These are phyloP conservation scores for Colletes gigas DNA, from an alignment of 1,140 invertebrate genomes.

Conservation along the genomic window DNA sequence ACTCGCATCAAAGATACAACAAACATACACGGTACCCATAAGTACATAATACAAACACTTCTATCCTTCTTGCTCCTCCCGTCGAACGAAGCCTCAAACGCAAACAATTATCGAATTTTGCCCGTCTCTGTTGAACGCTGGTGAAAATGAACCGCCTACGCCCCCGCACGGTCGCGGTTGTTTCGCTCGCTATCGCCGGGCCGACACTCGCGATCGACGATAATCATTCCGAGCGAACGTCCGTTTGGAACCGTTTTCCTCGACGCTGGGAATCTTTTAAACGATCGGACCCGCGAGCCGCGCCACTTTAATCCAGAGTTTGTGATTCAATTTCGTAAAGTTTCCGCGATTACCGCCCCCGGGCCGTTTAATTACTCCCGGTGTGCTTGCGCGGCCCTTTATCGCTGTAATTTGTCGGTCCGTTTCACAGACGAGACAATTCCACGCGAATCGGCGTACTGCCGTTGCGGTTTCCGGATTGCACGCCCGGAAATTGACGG, in stretches of 20 bases:
- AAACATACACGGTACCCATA: no score
- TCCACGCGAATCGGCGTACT: slow-evolving; percentile 34
- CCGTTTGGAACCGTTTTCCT: neutral
- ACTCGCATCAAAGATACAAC: no score
- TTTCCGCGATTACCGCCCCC: slow-evolving; percentile 31
- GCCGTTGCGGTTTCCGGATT: slow-evolving; percentile 56
- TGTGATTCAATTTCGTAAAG: slow-evolving; percentile 43
- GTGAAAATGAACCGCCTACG: no score
- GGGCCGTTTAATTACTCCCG: slow-evolving; percentile 47
- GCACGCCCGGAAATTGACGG: slow-evolving; percentile 58
- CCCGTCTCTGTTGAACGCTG: no score
- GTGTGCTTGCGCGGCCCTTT: slow-evolving; percentile 23
- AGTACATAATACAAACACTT: no score
- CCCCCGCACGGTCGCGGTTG: neutral
- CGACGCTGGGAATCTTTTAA: neutral
- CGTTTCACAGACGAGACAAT: slow-evolving; percentile 59
- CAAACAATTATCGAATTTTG: no score
- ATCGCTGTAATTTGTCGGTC: slow-evolving; percentile 57
- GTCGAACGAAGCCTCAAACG: no score
- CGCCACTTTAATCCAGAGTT: slow-evolving; percentile 22
- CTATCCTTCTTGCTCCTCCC: no score
- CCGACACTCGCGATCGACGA: slow-evolving; percentile 5
- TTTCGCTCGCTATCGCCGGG: slow-evolving; percentile 16
- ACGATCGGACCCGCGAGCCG: neutral
- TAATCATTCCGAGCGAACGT: neutral